These are phyloP conservation scores for Prunella strophiata DNA, from an alignment of 2,797 vertebrate genomes.

Conservation along the genomic window DNA sequence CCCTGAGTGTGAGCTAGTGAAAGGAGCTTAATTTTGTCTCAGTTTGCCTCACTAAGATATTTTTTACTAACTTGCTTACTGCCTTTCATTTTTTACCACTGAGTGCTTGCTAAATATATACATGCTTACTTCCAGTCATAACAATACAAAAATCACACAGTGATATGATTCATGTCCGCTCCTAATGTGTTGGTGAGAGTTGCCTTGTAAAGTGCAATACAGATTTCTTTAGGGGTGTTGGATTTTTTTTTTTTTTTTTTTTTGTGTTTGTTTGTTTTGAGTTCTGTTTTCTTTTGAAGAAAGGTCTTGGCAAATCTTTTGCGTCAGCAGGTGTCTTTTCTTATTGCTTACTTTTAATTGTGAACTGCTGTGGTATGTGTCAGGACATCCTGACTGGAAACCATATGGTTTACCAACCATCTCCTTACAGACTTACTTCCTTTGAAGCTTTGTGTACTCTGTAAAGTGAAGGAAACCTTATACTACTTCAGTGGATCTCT, in stretches of 20 bases:
- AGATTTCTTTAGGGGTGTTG: not conserved
- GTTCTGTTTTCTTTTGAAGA: not conserved
- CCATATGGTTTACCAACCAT: constrained; percentile 45
- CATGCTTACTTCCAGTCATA: constrained; percentile 23
- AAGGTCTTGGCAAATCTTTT: constrained; percentile 17
- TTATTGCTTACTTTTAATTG: constrained; percentile 46
- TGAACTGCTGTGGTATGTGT: constrained; percentile 44
- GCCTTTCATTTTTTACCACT: not conserved
- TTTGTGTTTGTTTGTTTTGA: not conserved
- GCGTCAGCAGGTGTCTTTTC: constrained; percentile 40
- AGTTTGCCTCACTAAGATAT: not conserved
- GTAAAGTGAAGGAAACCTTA: not conserved
- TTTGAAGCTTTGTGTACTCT: constrained; percentile 1
- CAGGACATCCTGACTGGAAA: constrained; percentile 50
- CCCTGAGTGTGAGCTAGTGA: not conserved
- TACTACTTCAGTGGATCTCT: not conserved
- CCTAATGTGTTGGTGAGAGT: not conserved
- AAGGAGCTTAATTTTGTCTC: not conserved
- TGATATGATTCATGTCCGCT: not conserved
- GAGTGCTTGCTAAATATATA: constrained; percentile 23
- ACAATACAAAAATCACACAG: constrained; percentile 1
- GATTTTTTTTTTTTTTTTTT: rapidly evolving
- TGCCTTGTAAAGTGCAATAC: not conserved
- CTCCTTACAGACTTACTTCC: constrained; percentile 18
- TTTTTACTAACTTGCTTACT: not conserved